phyloP scores from a whole-genome alignment of 92 coral and sea anemone genomes.

The Metridium senile region DNA sequence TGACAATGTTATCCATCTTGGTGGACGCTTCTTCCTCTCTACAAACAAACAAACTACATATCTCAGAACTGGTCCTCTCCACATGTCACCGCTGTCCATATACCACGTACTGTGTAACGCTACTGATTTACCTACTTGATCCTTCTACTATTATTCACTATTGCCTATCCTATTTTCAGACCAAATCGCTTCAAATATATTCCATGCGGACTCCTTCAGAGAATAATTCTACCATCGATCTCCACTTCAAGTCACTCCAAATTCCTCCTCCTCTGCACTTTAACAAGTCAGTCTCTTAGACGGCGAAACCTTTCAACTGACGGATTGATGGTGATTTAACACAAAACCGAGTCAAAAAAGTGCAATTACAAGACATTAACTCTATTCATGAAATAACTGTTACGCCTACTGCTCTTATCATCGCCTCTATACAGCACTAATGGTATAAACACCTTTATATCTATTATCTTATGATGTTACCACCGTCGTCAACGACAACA shows the following conservation, averaged over 20 bases:
- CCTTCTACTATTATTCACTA: slow-evolving; percentile 13
- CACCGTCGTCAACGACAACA: slow-evolving; percentile 8
- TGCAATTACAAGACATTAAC: slow-evolving; percentile 13
- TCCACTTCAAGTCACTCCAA: slow-evolving; percentile 30
- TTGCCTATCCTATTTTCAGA: slow-evolving; percentile 27
- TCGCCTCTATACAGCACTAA: slow-evolving; percentile 16
- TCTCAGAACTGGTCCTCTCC: neutral
- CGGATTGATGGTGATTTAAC: slow-evolving; percentile 19
- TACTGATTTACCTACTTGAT: slow-evolving; percentile 40
- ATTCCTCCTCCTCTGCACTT: slow-evolving; percentile 35
- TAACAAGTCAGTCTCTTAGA: slow-evolving; percentile 15
- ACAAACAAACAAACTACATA: neutral
- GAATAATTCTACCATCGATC: neutral
- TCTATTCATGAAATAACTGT: slow-evolving; percentile 9
- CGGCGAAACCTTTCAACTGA: slow-evolving; percentile 19
- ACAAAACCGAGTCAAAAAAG: neutral
- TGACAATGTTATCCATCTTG: slow-evolving; percentile 3
- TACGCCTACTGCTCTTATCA: slow-evolving; percentile 14
- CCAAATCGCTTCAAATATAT: slow-evolving; percentile 6
- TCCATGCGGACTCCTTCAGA: slow-evolving; percentile 32
- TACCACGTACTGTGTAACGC: slow-evolving; percentile 37
- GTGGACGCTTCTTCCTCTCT: slow-evolving; percentile 20
- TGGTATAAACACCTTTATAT: neutral
- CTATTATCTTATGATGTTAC: slow-evolving; percentile 5
- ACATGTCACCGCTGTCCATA: slow-evolving; percentile 9